Percentiles rank a stretch among this genome's conserved stretches.
Evolutionary conservation across 2,113 vertebrate genomes (phyloP).

Genomic region (Pyxicephalus adspersus): DNA sequence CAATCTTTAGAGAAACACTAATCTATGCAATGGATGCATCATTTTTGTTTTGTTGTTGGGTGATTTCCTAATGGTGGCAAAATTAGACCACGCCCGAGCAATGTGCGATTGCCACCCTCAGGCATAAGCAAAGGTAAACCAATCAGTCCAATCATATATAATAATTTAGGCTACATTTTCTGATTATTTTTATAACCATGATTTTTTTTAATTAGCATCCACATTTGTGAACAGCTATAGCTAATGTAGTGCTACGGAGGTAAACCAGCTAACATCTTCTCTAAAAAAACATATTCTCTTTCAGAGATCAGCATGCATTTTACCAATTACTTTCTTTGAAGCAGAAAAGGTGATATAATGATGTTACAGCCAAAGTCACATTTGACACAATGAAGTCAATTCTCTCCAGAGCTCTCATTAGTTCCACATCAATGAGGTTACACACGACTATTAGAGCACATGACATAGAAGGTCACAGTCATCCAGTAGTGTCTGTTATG

Average conservation of each 20-base stretch:
- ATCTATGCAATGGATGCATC: too few species aligned
- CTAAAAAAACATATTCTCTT: neutral
- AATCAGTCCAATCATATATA: neutral
- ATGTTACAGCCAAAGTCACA: neutral
- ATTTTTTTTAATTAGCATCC: neutral
- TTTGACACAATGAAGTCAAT: constrained; percentile 13
- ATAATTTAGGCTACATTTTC: neutral
- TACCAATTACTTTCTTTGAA: neutral
- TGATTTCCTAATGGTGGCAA: too few species aligned
- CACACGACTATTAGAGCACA: neutral
- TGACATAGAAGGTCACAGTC: constrained; percentile 1
- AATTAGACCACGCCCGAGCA: too few species aligned
- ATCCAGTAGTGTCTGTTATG: neutral
- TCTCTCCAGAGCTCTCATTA: constrained; percentile 27
- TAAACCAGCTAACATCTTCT: neutral
- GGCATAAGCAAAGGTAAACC: neutral
- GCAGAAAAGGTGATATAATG: constrained; percentile 18
- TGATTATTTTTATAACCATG: neutral
- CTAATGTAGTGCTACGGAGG: neutral
- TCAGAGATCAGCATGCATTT: neutral
- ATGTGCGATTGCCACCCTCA: too few species aligned
- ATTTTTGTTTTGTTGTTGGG: too few species aligned
- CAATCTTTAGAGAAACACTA: too few species aligned
- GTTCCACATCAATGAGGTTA: constrained; percentile 11
- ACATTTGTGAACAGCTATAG: too few species aligned